phyloP scores from a whole-genome alignment of 2,113 vertebrate genomes.

The Osmerus mordax region DNA sequence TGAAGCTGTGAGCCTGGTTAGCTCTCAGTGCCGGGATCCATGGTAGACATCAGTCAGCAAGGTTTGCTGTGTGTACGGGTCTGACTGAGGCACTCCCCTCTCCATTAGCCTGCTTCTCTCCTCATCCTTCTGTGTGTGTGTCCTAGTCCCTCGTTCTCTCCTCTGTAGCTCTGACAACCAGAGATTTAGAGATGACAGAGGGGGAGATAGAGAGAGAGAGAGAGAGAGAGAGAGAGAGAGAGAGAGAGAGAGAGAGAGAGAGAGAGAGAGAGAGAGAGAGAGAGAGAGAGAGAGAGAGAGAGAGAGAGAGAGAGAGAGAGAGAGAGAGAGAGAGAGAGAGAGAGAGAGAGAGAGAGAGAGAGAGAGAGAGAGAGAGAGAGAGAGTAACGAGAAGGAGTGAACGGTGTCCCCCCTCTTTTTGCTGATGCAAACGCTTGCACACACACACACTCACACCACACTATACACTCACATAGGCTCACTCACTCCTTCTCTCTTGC shows the following conservation, averaged over 20 bases:
- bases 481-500: constrained; percentile 43
- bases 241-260: constrained; percentile 28
- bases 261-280: constrained; percentile 24
- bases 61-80: constrained; percentile 39
- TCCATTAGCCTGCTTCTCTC: constrained; percentile 32
- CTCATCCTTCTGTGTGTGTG: constrained; percentile 39
- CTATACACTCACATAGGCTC: constrained; percentile 37
- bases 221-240: constrained; percentile 32
- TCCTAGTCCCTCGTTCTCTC: constrained; percentile 55
- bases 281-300: constrained; percentile 40
- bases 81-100: constrained; percentile 39
- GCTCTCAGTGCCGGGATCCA: constrained; percentile 45
- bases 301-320: constrained; percentile 8
- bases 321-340: constrained; percentile 36
- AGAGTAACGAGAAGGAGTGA: constrained; percentile 12
- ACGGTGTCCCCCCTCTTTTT: constrained; percentile 26
- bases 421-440: constrained; percentile 60
- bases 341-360: constrained; percentile 8
- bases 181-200: constrained; percentile 21
- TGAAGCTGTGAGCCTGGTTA: constrained; percentile 52
- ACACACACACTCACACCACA: constrained; percentile 54
- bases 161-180: constrained; percentile 45
- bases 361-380: constrained; percentile 34
- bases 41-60: constrained; percentile 57
- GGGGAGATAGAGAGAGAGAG: constrained; percentile 37